These are phyloP conservation scores for Conistra vaccinii DNA, from an alignment of 2,888 invertebrate genomes.

Conservation along the genomic window DNA sequence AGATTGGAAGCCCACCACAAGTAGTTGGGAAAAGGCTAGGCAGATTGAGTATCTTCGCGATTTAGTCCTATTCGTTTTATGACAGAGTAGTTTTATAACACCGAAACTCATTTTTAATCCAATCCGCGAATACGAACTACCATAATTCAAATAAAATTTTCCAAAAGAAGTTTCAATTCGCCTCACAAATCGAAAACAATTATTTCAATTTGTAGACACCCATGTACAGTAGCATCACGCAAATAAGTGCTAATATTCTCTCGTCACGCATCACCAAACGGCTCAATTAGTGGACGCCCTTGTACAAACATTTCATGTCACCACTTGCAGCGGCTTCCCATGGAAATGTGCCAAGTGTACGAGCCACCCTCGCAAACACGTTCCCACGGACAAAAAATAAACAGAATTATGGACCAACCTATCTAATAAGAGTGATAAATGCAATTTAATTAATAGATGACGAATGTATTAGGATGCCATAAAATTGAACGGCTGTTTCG, in stretches of 20 bases:
- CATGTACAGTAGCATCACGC: constrained; percentile 27
- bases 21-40: no score
- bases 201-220: constrained; percentile 25
- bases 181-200: constrained; percentile 22
- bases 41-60: no score
- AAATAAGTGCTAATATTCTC: constrained; percentile 72
- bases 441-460: constrained; percentile 55
- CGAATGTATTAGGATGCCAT: constrained; percentile 50
- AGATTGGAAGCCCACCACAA: no score
- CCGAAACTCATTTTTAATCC: background rate
- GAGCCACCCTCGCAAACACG: constrained; percentile 65
- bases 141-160: no score
- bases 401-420: constrained; percentile 60
- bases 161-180: constrained; percentile 4
- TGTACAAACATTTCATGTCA: constrained; percentile 75
- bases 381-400: constrained; percentile 77
- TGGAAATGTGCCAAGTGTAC: constrained; percentile 82
- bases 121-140: no score
- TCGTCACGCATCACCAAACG: constrained; percentile 79
- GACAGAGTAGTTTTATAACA: background rate
- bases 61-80: background rate
- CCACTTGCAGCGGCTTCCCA: constrained; percentile 76
- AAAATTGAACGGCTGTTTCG: constrained; percentile 44
- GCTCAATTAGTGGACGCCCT: constrained; percentile 77
- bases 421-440: constrained; percentile 59